Evolutionary conservation across 2,113 vertebrate species (phyloP).

Genomic region (Phrynosoma blainvillii): DNA sequence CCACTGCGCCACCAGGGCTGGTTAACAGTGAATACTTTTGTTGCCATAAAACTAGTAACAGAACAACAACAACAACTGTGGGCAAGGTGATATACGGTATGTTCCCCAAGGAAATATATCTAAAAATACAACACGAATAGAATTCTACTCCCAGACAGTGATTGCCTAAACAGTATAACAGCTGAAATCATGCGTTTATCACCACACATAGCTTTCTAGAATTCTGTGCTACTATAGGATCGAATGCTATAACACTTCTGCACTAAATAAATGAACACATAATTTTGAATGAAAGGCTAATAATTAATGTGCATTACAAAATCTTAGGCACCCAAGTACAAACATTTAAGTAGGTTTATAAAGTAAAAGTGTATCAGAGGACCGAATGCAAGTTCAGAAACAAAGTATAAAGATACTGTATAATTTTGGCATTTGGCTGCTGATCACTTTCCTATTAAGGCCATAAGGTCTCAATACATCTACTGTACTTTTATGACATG

Average conservation of each 20-base stretch:
- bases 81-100: not conserved
- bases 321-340: slow-evolving; percentile 40
- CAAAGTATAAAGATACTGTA: not conserved
- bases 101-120: not conserved
- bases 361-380: slow-evolving; percentile 30
- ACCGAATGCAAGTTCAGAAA: not conserved
- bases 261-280: not conserved
- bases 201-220: not conserved
- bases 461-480: not conserved
- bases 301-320: slow-evolving; percentile 17
- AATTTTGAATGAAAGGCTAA: slow-evolving; percentile 15
- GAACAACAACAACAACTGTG: not conserved
- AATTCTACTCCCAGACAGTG: not conserved
- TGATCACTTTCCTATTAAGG: not conserved
- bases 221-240: not conserved
- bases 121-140: not conserved
- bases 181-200: not conserved
- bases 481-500: not conserved
- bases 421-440: not conserved
- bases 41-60: not conserved
- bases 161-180: not conserved
- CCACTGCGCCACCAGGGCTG: too few relatives aligned
- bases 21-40: not conserved
- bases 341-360: not conserved
- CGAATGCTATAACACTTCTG: not conserved